phyloP scores from a whole-genome alignment of 2,888 invertebrate genomes.

The Exocentrus adspersus region DNA sequence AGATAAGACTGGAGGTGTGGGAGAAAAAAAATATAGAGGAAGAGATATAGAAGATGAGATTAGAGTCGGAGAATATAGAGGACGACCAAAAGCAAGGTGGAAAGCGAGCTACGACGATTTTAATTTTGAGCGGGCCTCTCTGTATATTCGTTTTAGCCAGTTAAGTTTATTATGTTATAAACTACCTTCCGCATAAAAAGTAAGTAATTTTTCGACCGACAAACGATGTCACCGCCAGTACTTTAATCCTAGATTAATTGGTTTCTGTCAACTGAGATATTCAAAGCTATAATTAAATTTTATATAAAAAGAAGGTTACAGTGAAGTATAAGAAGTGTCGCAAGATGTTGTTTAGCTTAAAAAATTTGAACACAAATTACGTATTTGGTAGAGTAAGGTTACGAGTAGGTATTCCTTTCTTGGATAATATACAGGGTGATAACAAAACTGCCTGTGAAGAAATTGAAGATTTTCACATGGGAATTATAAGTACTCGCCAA shows the following conservation, averaged over 20 bases:
- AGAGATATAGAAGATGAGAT: too few relatives aligned
- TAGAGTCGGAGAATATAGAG: too few relatives aligned
- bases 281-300: conserved; percentile 6
- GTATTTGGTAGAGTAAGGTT: neutral
- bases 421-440: too few relatives aligned
- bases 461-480: too few relatives aligned
- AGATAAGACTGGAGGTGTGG: too few relatives aligned
- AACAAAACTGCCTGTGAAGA: too few relatives aligned
- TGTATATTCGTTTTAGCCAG: conserved; percentile 2
- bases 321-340: neutral
- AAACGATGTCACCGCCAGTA: conserved; percentile 14
- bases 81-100: too few relatives aligned
- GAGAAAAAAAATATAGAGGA: too few relatives aligned
- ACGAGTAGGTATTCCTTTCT: neutral
- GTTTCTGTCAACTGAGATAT: neutral
- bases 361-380: neutral
- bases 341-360: neutral
- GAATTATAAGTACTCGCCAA: too few relatives aligned
- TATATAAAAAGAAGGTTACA: conserved; percentile 2
- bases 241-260: conserved; percentile 4
- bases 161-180: conserved; percentile 10
- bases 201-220: conserved; percentile 9
- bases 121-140: too few relatives aligned
- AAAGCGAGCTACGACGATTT: too few relatives aligned
- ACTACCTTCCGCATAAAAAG: conserved; percentile 6